Evolutionary conservation across 2,888 invertebrate genomes (phyloP).

Genomic region (Pachymerium ferrugineum): DNA sequence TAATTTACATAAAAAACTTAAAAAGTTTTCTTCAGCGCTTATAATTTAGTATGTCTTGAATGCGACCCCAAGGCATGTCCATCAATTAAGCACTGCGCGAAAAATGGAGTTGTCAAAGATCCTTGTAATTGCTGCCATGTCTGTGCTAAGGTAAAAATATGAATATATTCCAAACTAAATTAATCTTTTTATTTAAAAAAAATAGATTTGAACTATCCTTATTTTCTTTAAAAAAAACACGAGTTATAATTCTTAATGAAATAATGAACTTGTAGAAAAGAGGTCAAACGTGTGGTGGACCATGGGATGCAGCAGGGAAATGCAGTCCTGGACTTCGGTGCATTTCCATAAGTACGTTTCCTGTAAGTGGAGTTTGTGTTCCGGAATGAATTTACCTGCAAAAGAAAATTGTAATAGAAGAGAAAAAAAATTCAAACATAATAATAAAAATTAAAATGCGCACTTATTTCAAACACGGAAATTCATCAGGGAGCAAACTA

Average conservation of each 20-base stretch:
- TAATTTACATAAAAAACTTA: too few species aligned
- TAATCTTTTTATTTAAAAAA: background rate
- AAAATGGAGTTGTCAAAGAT: background rate
- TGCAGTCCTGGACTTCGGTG: slow-evolving; percentile 12
- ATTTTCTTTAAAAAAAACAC: background rate
- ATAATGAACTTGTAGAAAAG: background rate
- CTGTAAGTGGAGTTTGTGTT: slow-evolving; percentile 7
- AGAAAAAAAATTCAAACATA: background rate
- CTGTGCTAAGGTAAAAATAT: slow-evolving; percentile 23
- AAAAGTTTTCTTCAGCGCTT: background rate
- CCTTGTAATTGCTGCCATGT: slow-evolving; percentile 11
- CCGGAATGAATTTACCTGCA: background rate
- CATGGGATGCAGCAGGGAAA: slow-evolving; percentile 10
- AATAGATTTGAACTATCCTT: background rate
- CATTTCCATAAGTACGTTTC: background rate
- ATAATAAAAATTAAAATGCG: background rate
- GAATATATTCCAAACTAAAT: background rate
- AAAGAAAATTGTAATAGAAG: background rate
- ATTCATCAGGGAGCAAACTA: slow-evolving; percentile 23
- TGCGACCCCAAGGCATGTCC: background rate
- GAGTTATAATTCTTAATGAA: background rate
- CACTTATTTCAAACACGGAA: background rate
- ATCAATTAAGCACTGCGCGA: background rate
- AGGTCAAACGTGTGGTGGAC: slow-evolving; percentile 28
- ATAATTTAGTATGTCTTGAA: background rate